Evolutionary conservation across 2,888 invertebrate genomes (phyloP).

Genomic region (Deroplatys truncata): DNA sequence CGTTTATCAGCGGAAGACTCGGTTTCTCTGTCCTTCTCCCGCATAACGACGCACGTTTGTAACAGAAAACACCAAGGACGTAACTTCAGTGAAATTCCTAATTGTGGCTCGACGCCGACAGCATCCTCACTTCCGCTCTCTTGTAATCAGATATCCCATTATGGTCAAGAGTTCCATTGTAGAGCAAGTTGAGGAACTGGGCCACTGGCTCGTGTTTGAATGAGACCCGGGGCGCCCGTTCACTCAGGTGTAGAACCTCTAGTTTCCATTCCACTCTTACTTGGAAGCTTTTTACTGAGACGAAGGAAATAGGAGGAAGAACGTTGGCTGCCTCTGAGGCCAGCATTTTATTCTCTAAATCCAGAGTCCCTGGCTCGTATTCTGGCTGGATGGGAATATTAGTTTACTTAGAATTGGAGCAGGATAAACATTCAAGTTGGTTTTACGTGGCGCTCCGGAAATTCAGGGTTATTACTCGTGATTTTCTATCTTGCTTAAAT

Average conservation of each 20-base stretch:
- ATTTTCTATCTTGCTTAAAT: too few relatives aligned
- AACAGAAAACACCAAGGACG: neutral
- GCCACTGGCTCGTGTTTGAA: neutral
- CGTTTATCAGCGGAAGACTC: neutral
- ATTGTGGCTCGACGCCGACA: neutral
- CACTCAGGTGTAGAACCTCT: neutral
- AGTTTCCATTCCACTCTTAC: neutral
- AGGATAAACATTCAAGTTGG: too few relatives aligned
- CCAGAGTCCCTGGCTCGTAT: too few relatives aligned
- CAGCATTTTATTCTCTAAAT: too few relatives aligned
- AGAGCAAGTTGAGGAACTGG: neutral
- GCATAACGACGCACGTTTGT: neutral
- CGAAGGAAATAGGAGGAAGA: too few relatives aligned
- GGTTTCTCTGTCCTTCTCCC: neutral
- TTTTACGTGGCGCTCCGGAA: too few relatives aligned
- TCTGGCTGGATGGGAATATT: too few relatives aligned
- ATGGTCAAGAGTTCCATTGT: neutral
- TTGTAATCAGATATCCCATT: neutral
- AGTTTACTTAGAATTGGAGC: too few relatives aligned
- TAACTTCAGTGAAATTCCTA: neutral
- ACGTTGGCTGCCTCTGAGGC: too few relatives aligned
- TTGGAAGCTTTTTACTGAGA: too few relatives aligned
- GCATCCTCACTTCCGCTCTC: neutral
- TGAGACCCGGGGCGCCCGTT: too few relatives aligned
- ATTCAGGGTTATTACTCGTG: too few relatives aligned